phyloP scores from a whole-genome alignment of 1,140 invertebrate genomes.

The Latrodectus geometricus region DNA sequence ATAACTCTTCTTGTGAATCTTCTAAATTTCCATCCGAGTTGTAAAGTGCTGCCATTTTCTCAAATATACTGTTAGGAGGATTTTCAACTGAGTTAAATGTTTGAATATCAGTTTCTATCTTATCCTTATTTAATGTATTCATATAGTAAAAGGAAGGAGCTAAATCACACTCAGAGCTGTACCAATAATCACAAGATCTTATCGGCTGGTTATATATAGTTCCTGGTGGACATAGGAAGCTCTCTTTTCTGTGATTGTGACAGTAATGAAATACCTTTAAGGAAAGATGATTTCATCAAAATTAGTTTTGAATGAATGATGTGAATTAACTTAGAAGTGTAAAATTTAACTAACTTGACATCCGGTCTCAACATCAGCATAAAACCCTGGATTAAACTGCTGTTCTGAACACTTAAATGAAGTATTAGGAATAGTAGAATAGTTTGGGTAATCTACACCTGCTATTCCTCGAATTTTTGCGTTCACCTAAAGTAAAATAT shows the following conservation, averaged over 20 bases:
- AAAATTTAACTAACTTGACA: conserved; percentile 57
- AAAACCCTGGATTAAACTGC: conserved; percentile 67
- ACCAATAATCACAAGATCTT: conserved; percentile 78
- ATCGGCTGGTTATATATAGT: conserved; percentile 89
- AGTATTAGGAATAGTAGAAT: conserved; percentile 65
- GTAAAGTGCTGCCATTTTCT: conserved; percentile 19
- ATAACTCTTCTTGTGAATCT: background rate
- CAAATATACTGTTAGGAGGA: background rate
- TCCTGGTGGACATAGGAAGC: conserved; percentile 88
- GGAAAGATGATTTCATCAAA: background rate
- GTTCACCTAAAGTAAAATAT: background rate
- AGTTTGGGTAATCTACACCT: conserved; percentile 67
- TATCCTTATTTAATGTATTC: background rate
- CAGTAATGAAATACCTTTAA: conserved; percentile 80
- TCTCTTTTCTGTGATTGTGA: conserved; percentile 81
- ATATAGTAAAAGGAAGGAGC: conserved; percentile 6
- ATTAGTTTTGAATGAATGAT: background rate
- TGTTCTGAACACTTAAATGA: conserved; percentile 66
- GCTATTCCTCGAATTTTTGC: conserved; percentile 50
- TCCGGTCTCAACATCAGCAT: conserved; percentile 65
- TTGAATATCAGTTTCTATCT: background rate
- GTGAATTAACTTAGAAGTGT: background rate
- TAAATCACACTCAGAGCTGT: conserved; percentile 42
- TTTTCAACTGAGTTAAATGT: background rate
- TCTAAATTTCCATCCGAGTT: background rate